Conservation (phyloP, 2,888 invertebrate genomes). For the Tenthredo livida region DNA sequence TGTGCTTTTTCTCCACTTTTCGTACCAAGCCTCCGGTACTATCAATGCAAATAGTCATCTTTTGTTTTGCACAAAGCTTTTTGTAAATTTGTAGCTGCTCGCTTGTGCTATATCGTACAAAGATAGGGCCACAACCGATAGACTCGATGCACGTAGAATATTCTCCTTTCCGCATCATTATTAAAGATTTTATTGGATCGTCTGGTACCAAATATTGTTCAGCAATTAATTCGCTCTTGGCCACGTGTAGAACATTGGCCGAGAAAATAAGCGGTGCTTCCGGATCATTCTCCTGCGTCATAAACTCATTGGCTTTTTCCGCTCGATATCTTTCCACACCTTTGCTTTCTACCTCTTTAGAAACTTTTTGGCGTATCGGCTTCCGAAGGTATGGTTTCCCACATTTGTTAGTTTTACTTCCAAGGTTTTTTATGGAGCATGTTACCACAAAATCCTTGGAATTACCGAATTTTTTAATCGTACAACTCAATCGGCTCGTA, state of each 20-base stretch:
- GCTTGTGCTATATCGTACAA: constrained; percentile 2
- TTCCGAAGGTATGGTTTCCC: background rate
- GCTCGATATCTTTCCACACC: background rate
- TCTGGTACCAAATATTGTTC: constrained; percentile 24
- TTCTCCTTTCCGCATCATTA: background rate
- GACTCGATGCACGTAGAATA: background rate
- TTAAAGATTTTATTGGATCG: constrained; percentile 2
- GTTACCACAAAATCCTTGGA: background rate
- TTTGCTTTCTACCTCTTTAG: background rate
- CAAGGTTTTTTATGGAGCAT: background rate
- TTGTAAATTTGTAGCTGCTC: background rate
- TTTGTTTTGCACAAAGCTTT: constrained; percentile 18
- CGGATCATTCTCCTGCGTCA: background rate
- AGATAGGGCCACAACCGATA: constrained; percentile 2
- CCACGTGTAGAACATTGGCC: background rate
- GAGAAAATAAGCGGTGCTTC: constrained; percentile 10
- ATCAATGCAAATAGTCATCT: background rate
- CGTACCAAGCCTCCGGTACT: background rate
- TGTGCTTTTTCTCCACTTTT: background rate
- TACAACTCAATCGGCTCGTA: background rate
- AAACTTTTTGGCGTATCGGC: background rate
- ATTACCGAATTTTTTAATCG: background rate
- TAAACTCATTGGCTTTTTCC: background rate
- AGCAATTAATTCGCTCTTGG: background rate
- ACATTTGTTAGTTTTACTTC: background rate